phyloP scores from a whole-genome alignment of 1,140 invertebrate genomes.

The Oncopodura yosiiana region DNA sequence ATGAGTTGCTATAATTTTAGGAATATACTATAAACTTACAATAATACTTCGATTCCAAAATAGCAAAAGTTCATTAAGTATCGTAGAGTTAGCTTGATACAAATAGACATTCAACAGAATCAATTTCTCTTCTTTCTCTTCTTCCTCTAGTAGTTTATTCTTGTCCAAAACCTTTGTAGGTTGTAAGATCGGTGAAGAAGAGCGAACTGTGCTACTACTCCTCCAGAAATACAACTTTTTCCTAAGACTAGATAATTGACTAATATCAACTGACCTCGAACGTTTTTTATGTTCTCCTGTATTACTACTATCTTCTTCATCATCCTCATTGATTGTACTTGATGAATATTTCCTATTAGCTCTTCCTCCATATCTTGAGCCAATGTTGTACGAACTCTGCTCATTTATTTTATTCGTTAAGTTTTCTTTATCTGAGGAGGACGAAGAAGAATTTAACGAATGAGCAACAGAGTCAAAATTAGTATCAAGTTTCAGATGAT shows the following conservation, averaged over 20 bases:
- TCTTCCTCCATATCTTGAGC: background rate
- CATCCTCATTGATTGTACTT: background rate
- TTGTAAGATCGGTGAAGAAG: too few relatives aligned
- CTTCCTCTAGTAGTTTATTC: background rate
- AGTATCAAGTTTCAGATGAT: too few relatives aligned
- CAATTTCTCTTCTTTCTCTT: background rate
- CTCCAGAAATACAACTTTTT: conserved; percentile 14
- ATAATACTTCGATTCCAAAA: conserved; percentile 26
- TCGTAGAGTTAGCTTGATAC: conserved; percentile 20
- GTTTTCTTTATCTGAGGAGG: too few relatives aligned
- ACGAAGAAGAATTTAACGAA: too few relatives aligned
- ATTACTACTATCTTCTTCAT: background rate
- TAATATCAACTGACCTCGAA: conserved; percentile 17
- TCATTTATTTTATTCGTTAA: too few relatives aligned
- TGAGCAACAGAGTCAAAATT: too few relatives aligned
- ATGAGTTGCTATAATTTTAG: too few relatives aligned
- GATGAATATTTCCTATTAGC: background rate
- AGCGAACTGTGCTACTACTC: too few relatives aligned
- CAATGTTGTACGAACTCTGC: background rate
- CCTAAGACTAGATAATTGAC: conserved; percentile 3
- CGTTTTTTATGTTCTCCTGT: background rate
- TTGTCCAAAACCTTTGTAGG: background rate
- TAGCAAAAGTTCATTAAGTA: conserved; percentile 29
- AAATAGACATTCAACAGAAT: conserved; percentile 25
- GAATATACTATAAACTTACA: conserved; percentile 18